A percentile compares a stretch with the other conserved stretches of the same genome.
Evolutionary conservation across 2,888 invertebrate genomes (phyloP).

Genomic region (Atrina japonica): DNA sequence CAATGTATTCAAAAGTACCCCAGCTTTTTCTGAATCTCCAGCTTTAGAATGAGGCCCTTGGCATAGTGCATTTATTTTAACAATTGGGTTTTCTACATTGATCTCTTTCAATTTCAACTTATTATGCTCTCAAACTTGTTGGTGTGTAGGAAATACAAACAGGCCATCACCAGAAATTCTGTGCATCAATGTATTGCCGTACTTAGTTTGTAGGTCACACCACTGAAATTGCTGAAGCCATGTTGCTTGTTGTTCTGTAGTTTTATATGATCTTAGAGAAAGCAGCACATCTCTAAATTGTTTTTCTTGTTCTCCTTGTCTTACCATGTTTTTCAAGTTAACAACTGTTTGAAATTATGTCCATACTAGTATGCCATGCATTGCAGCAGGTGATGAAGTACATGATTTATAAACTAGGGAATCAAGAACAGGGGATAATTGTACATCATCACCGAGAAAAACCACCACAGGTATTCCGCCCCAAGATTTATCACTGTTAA

Average conservation of each 20-base stretch:
- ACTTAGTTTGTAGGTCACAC: constrained; percentile 17
- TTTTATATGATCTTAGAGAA: constrained; percentile 18
- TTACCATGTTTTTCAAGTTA: constrained; percentile 34
- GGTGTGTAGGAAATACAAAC: constrained; percentile 48
- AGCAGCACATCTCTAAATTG: constrained; percentile 9
- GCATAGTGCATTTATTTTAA: constrained; percentile 9
- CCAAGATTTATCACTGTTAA: constrained; percentile 26
- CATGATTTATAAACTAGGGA: constrained; percentile 42
- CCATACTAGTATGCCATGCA: constrained; percentile 49
- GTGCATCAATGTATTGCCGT: constrained; percentile 31
- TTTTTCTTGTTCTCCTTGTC: constrained; percentile 29
- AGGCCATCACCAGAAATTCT: constrained; percentile 38
- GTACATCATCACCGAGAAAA: constrained; percentile 48
- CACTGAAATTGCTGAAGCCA: constrained; percentile 49
- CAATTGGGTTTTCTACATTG: constrained; percentile 43
- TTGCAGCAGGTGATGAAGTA: constrained; percentile 35
- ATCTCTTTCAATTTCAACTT: constrained; percentile 27
- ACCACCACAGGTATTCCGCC: constrained; percentile 48
- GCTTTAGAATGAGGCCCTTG: constrained; percentile 31
- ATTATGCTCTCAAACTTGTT: constrained; percentile 45
- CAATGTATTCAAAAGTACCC: constrained; percentile 20
- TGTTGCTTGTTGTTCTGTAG: constrained; percentile 28
- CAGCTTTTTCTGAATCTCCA: constrained; percentile 17
- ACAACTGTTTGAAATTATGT: constrained; percentile 42
- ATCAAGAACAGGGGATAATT: constrained; percentile 48